phyloP scores from a whole-genome alignment of 2,888 invertebrate species.

The Drosophila macrospina region DNA sequence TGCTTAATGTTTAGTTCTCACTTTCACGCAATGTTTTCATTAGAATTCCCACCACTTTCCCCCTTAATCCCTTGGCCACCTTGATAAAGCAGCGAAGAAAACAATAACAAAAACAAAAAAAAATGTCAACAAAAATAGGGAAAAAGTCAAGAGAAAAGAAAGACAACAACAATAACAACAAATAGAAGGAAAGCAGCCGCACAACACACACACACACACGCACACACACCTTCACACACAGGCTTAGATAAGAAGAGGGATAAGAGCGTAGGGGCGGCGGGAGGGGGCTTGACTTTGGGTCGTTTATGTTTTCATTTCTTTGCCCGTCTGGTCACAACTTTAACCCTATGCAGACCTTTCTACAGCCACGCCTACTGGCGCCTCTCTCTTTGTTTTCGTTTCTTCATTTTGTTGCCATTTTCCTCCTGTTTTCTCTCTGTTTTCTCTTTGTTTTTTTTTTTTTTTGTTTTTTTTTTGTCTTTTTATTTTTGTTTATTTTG shows the following conservation, averaged over 20 bases:
- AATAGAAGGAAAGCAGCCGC: conserved; percentile 3
- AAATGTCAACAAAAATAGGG: conserved; percentile 17
- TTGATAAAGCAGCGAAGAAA: conserved; percentile 13
- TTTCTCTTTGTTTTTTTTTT: background rate
- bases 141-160: conserved; percentile 6
- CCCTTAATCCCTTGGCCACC: background rate
- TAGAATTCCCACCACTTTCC: conserved; percentile 42
- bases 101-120: conserved; percentile 15
- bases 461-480: too few species aligned
- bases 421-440: background rate
- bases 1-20: conserved; percentile 76
- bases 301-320: conserved; percentile 71
- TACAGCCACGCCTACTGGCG: conserved; percentile 13
- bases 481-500: conserved; percentile 64
- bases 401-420: conserved; percentile 1
- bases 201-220: conserved; percentile 29
- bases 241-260: background rate
- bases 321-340: conserved; percentile 29
- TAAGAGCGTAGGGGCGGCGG: background rate
- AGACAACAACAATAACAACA: conserved; percentile 29
- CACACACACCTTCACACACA: conserved; percentile 1
- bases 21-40: conserved; percentile 78
- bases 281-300: conserved; percentile 59
- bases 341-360: conserved; percentile 20
- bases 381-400: background rate